phyloP scores from a whole-genome alignment of 1,140 invertebrate species.

The Neodiprion pinetum region DNA sequence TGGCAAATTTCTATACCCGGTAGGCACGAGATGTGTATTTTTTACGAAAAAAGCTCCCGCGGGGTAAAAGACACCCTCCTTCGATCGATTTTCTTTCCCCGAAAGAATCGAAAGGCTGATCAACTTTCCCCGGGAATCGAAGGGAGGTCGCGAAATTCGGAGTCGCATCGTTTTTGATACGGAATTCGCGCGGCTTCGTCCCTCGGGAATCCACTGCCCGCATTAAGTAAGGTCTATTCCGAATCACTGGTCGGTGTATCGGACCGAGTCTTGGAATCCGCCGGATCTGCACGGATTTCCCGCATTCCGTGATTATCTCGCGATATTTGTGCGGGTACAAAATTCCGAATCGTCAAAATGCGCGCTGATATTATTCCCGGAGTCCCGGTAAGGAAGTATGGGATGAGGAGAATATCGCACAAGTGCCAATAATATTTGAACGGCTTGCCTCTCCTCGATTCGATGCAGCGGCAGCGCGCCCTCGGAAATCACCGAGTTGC shows the following conservation, averaged over 20 bases:
- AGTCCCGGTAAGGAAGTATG: neutral
- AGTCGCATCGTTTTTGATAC: neutral
- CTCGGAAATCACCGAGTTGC: neutral
- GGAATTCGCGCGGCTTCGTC: neutral
- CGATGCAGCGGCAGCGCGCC: neutral
- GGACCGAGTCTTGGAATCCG: neutral
- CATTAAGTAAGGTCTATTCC: neutral
- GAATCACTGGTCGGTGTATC: neutral
- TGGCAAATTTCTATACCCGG: too few relatives aligned
- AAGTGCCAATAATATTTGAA: constrained; percentile 3
- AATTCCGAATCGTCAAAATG: neutral
- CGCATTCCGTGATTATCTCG: neutral
- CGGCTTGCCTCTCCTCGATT: neutral
- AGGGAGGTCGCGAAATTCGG: neutral
- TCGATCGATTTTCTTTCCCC: neutral
- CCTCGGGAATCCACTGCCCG: neutral
- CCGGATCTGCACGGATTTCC: neutral
- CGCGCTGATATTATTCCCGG: neutral
- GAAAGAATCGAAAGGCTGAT: neutral
- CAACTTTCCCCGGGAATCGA: neutral
- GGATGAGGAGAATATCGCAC: neutral
- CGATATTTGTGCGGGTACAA: neutral
- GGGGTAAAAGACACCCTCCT: too few relatives aligned
- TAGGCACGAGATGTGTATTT: too few relatives aligned
- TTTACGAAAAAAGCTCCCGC: too few relatives aligned